These are phyloP conservation scores for Bellardia bayeri DNA, from an alignment of 2,888 invertebrate species.

Conservation along the genomic window DNA sequence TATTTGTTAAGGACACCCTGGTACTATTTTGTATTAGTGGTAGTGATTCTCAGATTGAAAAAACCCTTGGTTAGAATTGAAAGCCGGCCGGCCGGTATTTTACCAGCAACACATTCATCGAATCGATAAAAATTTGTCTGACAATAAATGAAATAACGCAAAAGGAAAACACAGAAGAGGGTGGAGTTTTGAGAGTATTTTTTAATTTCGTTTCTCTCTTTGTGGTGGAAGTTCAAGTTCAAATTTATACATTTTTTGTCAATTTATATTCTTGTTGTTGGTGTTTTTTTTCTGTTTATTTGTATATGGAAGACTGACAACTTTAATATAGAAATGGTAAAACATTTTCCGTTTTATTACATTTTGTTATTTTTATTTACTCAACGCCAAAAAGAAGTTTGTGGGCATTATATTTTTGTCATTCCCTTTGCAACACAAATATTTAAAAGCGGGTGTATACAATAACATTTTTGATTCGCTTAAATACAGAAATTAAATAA, in stretches of 20 bases:
- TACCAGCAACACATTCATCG: constrained; percentile 5
- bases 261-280: constrained; percentile 19
- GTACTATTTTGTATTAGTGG: background rate
- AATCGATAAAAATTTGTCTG: constrained; percentile 22
- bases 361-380: background rate
- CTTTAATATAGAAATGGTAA: constrained; percentile 8
- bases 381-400: background rate
- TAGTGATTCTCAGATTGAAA: background rate
- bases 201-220: background rate
- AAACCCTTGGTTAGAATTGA: background rate
- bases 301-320: constrained; percentile 6
- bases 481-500: too few species aligned
- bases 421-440: background rate
- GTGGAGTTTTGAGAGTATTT: constrained; percentile 8
- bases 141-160: background rate
- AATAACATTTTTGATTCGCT: too few species aligned
- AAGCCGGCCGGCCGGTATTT: constrained; percentile 52
- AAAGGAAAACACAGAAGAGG: background rate
- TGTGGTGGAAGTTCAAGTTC: constrained; percentile 69
- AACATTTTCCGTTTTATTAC: constrained; percentile 18
- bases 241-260: constrained; percentile 51
- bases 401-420: background rate
- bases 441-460: too few species aligned
- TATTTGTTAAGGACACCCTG: background rate
- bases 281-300: background rate